phyloP scores from a whole-genome alignment of 1,140 invertebrate species.

The Tetragnatha versicolor region DNA sequence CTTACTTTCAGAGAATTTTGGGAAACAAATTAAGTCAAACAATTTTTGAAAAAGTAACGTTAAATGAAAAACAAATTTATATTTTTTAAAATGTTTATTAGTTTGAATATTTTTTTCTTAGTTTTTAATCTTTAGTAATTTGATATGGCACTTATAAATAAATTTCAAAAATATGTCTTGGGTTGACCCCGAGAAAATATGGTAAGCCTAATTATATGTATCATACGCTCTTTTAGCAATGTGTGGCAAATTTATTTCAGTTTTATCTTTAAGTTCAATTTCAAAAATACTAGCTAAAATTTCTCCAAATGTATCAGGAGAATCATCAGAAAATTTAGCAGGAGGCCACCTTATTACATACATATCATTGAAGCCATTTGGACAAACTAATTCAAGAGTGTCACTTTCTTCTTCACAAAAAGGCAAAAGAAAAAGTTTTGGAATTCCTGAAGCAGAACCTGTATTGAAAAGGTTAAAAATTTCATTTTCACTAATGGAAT shows the following conservation, averaged over 20 bases:
- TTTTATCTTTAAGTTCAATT: background rate
- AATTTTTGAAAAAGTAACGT: no score
- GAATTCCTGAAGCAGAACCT: background rate
- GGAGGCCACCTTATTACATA: background rate
- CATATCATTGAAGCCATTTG: background rate
- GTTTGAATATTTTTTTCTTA: no score
- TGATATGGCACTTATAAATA: no score
- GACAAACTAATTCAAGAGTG: background rate
- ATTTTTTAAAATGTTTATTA: no score
- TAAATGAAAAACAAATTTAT: no score
- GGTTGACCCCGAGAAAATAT: no score
- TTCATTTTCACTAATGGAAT: background rate
- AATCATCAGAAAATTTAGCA: background rate
- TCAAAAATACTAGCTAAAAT: background rate
- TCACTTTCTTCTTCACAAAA: background rate
- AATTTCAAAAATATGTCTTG: no score
- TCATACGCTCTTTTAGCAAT: background rate
- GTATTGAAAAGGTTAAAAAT: slow-evolving; percentile 2
- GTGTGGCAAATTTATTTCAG: background rate
- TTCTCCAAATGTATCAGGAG: background rate
- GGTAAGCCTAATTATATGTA: no score
- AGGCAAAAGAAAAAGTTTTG: background rate
- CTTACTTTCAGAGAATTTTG: no score
- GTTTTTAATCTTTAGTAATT: no score
- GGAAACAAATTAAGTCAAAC: no score